Evolutionary conservation across 1,140 invertebrate genomes (phyloP).

Genomic region (Drosophila littoralis): DNA sequence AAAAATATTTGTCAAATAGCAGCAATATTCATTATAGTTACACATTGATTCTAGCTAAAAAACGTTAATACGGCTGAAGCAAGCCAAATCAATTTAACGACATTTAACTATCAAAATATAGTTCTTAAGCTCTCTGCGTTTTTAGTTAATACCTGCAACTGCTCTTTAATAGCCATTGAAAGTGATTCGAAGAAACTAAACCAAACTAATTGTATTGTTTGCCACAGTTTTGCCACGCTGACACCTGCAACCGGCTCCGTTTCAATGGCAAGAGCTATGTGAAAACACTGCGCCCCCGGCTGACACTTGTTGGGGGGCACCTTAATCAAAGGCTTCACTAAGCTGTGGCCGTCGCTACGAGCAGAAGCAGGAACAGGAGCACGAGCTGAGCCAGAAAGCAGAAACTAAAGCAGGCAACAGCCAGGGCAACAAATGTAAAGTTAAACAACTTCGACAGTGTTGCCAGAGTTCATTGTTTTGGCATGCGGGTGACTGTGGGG

Average conservation of each 20-base stretch:
- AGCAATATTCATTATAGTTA: too few relatives aligned
- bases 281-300: constrained; percentile 54
- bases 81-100: too few relatives aligned
- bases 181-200: constrained; percentile 5
- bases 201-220: constrained; percentile 36
- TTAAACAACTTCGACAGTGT: constrained; percentile 74
- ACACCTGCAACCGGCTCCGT: constrained; percentile 37
- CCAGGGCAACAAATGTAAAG: constrained; percentile 65
- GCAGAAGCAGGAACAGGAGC: background rate
- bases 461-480: constrained; percentile 70
- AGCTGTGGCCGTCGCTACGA: constrained; percentile 31
- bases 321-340: constrained; percentile 68
- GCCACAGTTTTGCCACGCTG: constrained; percentile 11
- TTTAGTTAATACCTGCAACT: background rate
- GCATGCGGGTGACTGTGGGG: constrained; percentile 26
- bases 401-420: constrained; percentile 20
- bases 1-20: too few relatives aligned
- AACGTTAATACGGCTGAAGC: too few relatives aligned
- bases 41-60: too few relatives aligned
- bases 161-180: constrained; percentile 10
- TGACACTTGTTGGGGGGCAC: constrained; percentile 58
- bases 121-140: too few relatives aligned
- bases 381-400: constrained; percentile 9
- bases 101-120: too few relatives aligned
- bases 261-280: constrained; percentile 35